Conservation (phyloP, 2,888 invertebrate species). For the Aphodius granarius region DNA sequence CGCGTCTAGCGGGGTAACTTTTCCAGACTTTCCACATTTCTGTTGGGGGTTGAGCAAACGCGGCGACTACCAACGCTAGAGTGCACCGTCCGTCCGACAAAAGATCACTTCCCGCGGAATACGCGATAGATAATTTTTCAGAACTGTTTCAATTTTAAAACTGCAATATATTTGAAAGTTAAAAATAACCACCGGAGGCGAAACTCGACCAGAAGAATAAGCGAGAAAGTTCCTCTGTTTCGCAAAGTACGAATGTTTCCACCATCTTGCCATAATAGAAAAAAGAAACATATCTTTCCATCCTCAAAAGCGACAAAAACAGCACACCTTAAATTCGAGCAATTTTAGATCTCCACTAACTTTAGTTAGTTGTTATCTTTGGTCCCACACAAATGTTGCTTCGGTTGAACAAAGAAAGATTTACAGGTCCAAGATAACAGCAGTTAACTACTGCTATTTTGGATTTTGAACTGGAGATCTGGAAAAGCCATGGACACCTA, state of each 20-base stretch:
- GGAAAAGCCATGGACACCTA: too few relatives aligned
- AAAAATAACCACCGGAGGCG: slow-evolving; percentile 28
- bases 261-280: neutral
- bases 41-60: neutral
- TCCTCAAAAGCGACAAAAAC: too few relatives aligned
- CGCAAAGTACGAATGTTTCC: neutral
- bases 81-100: slow-evolving; percentile 1
- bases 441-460: too few relatives aligned
- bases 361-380: too few relatives aligned
- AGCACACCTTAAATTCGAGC: too few relatives aligned
- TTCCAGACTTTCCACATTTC: slow-evolving; percentile 10
- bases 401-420: too few relatives aligned
- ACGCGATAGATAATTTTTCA: slow-evolving; percentile 31
- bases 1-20: neutral
- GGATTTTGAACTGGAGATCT: too few relatives aligned
- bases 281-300: too few relatives aligned
- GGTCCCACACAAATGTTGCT: too few relatives aligned
- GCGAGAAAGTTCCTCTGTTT: neutral
- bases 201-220: slow-evolving; percentile 6
- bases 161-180: slow-evolving; percentile 43
- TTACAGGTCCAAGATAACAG: too few relatives aligned
- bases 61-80: neutral
- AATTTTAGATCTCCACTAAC: too few relatives aligned
- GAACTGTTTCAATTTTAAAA: slow-evolving; percentile 41
- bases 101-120: slow-evolving; percentile 19